Conservation (phyloP, 2,797 vertebrate species). For the Cyclura pinguis region DNA sequence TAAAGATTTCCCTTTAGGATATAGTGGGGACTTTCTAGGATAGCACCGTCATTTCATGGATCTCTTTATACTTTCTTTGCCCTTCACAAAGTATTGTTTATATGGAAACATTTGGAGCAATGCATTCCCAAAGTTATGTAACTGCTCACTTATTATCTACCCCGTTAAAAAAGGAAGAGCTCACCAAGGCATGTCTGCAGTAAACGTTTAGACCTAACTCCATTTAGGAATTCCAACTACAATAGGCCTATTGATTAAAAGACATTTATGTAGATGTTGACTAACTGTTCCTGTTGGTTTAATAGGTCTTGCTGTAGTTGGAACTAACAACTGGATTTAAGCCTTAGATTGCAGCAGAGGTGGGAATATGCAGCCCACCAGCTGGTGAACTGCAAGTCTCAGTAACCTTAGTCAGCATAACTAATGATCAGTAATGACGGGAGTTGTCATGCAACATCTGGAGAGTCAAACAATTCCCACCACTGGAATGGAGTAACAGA, state of each 20-base stretch:
- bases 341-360: too few species aligned
- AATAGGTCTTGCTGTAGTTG: too few species aligned
- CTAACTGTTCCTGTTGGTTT: too few species aligned
- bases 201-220: background rate
- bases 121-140: background rate
- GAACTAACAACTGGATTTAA: too few species aligned
- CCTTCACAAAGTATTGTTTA: conserved; percentile 20
- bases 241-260: background rate
- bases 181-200: background rate
- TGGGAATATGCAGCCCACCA: too few species aligned
- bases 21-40: conserved; percentile 48
- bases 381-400: too few species aligned
- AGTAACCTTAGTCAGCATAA: too few species aligned
- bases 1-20: conserved; percentile 37
- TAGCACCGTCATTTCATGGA: conserved; percentile 12
- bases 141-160: background rate
- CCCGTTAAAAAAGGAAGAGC: background rate
- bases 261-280: too few species aligned
- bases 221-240: background rate
- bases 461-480: too few species aligned
- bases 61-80: conserved; percentile 43
- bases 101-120: conserved; percentile 29
- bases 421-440: too few species aligned
- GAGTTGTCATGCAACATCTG: too few species aligned
- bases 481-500: background rate